phyloP scores from a whole-genome alignment of 64 coral and sea anemone genomes.

The Dendrophyllia cribrosa region DNA sequence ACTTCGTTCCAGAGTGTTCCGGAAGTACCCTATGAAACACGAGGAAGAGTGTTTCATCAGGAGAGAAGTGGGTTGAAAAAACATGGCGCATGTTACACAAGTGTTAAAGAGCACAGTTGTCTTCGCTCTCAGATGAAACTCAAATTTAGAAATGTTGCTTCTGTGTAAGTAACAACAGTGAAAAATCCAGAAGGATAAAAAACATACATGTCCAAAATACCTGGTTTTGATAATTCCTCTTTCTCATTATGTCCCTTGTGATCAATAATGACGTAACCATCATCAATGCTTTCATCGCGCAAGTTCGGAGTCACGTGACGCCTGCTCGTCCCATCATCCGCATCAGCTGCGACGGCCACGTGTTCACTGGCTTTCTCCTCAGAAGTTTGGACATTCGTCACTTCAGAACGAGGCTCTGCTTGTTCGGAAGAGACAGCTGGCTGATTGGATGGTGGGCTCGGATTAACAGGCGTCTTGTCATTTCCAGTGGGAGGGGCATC shows the following conservation, averaged over 20 bases:
- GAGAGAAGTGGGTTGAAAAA: too few species aligned
- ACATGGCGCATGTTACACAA: too few species aligned
- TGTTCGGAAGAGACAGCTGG: slow-evolving; percentile 9
- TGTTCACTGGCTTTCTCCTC: slow-evolving; percentile 1
- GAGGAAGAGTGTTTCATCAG: too few species aligned
- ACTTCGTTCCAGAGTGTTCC: too few species aligned
- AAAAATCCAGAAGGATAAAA: not conserved
- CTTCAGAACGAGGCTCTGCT: not conserved
- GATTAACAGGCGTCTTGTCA: not conserved
- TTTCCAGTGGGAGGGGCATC: not conserved
- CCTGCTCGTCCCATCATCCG: not conserved
- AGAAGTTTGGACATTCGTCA: not conserved
- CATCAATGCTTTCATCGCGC: slow-evolving; percentile 64
- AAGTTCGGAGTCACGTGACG: slow-evolving; percentile 9
- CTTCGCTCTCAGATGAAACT: too few species aligned
- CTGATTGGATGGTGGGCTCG: not conserved
- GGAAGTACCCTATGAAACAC: too few species aligned
- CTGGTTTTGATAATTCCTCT: slow-evolving; percentile 27
- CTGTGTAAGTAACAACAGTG: not conserved
- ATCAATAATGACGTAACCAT: slow-evolving; percentile 87
- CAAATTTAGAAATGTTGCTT: too few species aligned
- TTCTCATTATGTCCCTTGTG: slow-evolving; percentile 13
- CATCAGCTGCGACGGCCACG: not conserved
- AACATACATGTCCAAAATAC: not conserved
- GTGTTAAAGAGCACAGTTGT: too few species aligned